A percentile compares a stretch with the other conserved stretches of the same genome.
phyloP scores from a whole-genome alignment of 1,140 invertebrate genomes.

The Leptonema lineaticorne region DNA sequence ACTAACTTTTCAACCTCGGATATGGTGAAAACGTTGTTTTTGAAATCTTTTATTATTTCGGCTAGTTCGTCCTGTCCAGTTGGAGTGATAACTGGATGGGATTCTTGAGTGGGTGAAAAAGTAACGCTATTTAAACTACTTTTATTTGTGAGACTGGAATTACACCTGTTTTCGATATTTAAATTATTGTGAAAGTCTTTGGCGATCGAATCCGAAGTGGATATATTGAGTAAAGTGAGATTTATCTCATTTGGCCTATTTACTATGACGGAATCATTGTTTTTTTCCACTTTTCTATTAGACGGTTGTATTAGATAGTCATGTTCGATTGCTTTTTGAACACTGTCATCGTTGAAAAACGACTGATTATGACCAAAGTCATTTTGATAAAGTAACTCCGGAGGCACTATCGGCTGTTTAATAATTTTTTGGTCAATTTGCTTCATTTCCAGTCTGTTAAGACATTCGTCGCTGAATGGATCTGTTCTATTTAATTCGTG shows the following conservation, averaged over 20 bases:
- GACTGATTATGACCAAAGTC: constrained; percentile 31
- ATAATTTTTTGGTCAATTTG: constrained; percentile 40
- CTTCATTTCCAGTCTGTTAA: constrained; percentile 50
- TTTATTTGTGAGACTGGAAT: neutral
- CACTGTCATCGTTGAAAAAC: constrained; percentile 43
- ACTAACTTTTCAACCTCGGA: constrained; percentile 81
- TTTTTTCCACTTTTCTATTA: constrained; percentile 57
- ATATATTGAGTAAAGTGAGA: constrained; percentile 22
- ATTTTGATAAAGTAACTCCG: constrained; percentile 39
- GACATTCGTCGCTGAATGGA: constrained; percentile 55
- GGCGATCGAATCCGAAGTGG: constrained; percentile 45
- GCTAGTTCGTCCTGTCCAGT: constrained; percentile 72
- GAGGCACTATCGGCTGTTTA: constrained; percentile 34
- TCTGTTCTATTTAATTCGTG: constrained; percentile 42
- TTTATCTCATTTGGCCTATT: constrained; percentile 51
- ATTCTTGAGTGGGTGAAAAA: constrained; percentile 27
- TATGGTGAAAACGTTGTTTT: constrained; percentile 84
- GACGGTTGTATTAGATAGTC: constrained; percentile 62
- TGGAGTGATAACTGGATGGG: constrained; percentile 37
- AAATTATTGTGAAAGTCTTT: constrained; percentile 48
- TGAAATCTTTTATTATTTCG: constrained; percentile 87
- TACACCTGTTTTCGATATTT: neutral
- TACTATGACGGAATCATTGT: constrained; percentile 48
- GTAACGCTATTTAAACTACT: neutral
- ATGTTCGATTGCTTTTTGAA: constrained; percentile 56